phyloP scores from a whole-genome alignment of 2,888 invertebrate species.

The Callyntrura guangdongensis region DNA sequence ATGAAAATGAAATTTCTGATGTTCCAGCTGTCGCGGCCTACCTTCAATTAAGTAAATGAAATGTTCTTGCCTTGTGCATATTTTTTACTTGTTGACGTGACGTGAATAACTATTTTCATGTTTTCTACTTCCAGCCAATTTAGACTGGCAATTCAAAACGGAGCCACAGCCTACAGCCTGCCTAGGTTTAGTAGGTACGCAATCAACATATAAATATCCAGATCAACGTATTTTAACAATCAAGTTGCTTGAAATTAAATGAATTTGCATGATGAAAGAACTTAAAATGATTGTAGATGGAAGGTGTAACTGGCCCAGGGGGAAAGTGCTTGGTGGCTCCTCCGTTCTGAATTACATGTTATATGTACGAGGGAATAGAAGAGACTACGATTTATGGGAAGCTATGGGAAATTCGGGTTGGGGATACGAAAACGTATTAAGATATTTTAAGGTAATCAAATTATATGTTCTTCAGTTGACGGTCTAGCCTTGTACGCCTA shows the following conservation, averaged over 20 bases:
- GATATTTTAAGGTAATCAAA: conserved; percentile 89
- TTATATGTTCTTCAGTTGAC: not conserved
- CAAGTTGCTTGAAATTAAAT: not conserved
- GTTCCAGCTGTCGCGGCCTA: conserved; percentile 95
- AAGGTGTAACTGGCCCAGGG: conserved; percentile 96
- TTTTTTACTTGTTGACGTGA: conserved; percentile 30
- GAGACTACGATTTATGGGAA: conserved; percentile 95
- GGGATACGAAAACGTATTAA: conserved; percentile 93
- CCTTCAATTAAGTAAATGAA: conserved; percentile 87
- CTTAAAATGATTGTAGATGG: conserved; percentile 75
- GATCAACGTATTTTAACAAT: not conserved
- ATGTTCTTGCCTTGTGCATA: not conserved
- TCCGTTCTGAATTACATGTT: conserved; percentile 87
- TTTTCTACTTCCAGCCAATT: conserved; percentile 86
- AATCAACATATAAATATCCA: not conserved
- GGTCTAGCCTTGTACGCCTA: too few species aligned
- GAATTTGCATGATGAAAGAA: not conserved
- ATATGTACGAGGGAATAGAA: conserved; percentile 89
- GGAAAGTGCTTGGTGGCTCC: conserved; percentile 90
- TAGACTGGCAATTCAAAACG: conserved; percentile 97
- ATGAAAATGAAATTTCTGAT: conserved; percentile 92
- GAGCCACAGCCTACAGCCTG: conserved; percentile 94
- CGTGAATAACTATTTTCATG: conserved; percentile 27
- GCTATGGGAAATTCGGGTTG: conserved; percentile 94
- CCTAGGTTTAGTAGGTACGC: conserved; percentile 89